A percentile compares a stretch with the other conserved stretches of the same genome.
phyloP scores from a whole-genome alignment of 2,113 vertebrate species.

The Halichoeres trimaculatus region DNA sequence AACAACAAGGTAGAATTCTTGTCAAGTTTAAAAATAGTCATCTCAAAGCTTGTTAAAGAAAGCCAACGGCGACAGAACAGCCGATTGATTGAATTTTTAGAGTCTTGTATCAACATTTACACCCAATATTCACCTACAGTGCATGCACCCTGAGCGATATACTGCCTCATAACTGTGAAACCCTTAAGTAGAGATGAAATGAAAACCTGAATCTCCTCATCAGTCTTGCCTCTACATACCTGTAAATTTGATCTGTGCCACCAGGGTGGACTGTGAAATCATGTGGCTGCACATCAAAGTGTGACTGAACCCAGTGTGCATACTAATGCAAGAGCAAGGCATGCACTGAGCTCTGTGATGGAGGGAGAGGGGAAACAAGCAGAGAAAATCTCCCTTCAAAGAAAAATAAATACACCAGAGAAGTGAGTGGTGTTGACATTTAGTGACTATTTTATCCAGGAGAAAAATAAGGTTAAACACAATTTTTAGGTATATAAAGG shows the following conservation, averaged over 20 bases:
- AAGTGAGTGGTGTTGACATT: constrained; percentile 66
- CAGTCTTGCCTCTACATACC: constrained; percentile 75
- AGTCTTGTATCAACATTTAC: constrained; percentile 20
- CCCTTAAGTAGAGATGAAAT: constrained; percentile 67
- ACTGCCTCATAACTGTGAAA: constrained; percentile 59
- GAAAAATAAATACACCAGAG: constrained; percentile 56
- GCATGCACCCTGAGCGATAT: constrained; percentile 41
- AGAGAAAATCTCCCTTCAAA: constrained; percentile 62
- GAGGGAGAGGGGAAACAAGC: constrained; percentile 37
- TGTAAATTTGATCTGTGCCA: constrained; percentile 83
- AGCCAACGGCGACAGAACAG: constrained; percentile 1
- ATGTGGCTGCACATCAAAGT: constrained; percentile 83
- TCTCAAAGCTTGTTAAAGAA: not conserved
- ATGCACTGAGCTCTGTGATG: constrained; percentile 41
- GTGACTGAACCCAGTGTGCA: constrained; percentile 76
- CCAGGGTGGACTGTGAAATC: constrained; percentile 84
- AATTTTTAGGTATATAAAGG: constrained; percentile 56
- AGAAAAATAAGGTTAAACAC: constrained; percentile 51
- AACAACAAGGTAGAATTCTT: not conserved
- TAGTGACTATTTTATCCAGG: constrained; percentile 58
- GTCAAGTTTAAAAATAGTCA: not conserved
- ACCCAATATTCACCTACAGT: constrained; percentile 29
- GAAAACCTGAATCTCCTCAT: constrained; percentile 75
- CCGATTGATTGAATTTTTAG: constrained; percentile 22
- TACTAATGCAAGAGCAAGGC: constrained; percentile 74